Percentiles rank a stretch among this genome's conserved stretches.
These are phyloP conservation scores for Brachionus manjavacas DNA, from an alignment of 1,140 invertebrate genomes.

Conservation along the genomic window DNA sequence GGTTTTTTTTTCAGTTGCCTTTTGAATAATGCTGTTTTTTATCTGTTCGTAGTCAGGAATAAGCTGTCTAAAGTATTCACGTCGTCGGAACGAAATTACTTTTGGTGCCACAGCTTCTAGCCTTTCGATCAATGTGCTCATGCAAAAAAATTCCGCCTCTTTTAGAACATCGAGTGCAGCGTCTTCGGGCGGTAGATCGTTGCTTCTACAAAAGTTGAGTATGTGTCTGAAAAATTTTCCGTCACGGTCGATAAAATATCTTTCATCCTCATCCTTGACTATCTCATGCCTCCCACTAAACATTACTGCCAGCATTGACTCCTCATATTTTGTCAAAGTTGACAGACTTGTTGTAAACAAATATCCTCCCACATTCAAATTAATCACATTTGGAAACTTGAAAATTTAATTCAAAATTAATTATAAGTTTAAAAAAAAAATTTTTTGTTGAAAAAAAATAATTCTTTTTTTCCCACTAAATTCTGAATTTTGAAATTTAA, in stretches of 20 bases:
- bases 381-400: conserved; percentile 40
- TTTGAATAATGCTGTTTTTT: conserved; percentile 37
- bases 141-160: conserved; percentile 41
- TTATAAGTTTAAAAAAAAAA: too few relatives aligned
- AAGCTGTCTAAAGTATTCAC: conserved; percentile 11
- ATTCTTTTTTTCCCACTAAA: too few relatives aligned
- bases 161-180: conserved; percentile 19
- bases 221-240: conserved; percentile 40
- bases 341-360: conserved; percentile 52
- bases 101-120: conserved; percentile 14
- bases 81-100: conserved; percentile 36
- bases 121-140: conserved; percentile 7
- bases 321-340: conserved; percentile 49
- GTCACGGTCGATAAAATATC: conserved; percentile 48
- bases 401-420: not conserved
- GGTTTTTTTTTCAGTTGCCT: conserved; percentile 8
- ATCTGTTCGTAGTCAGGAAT: conserved; percentile 42
- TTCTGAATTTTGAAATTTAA: not conserved
- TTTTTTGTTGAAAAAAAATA: too few relatives aligned
- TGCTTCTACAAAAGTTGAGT: conserved; percentile 35
- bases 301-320: conserved; percentile 52
- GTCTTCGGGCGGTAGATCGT: conserved; percentile 36
- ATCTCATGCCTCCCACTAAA: conserved; percentile 54
- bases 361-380: conserved; percentile 53
- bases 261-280: conserved; percentile 51